These are phyloP conservation scores for Lepus europaeus DNA, from an alignment of 2,113 vertebrate species.

Conservation along the genomic window DNA sequence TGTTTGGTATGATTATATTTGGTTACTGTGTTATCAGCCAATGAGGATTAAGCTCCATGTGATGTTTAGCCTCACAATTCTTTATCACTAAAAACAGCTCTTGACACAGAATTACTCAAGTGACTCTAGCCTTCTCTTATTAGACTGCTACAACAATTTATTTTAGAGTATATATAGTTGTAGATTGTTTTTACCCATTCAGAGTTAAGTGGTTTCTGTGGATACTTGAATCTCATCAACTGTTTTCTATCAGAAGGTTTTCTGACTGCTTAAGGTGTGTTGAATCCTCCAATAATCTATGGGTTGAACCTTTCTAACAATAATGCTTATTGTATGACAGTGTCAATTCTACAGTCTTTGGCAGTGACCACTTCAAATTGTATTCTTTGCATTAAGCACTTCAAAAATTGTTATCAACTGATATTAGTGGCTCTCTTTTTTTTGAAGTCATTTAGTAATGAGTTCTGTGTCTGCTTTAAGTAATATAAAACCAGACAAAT, in stretches of 20 bases:
- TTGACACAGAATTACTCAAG: not conserved
- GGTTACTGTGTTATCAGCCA: not conserved
- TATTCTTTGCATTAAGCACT: constrained; percentile 13
- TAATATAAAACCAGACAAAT: constrained; percentile 5
- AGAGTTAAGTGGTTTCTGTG: constrained; percentile 30
- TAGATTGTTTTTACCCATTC: not conserved
- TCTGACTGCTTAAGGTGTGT: constrained; percentile 1
- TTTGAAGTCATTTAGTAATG: not conserved
- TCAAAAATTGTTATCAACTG: not conserved
- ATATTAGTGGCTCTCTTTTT: not conserved
- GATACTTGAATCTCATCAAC: not conserved
- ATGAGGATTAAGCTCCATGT: not conserved
- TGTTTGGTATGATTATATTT: constrained; percentile 19
- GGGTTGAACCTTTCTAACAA: not conserved
- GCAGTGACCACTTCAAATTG: not conserved
- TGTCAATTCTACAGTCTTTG: not conserved
- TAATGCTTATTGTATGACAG: not conserved
- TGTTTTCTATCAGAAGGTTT: constrained; percentile 7
- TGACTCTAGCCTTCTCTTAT: not conserved
- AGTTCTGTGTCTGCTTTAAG: constrained; percentile 24
- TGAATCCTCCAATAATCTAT: not conserved
- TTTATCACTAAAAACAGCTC: not conserved
- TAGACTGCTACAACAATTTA: constrained; percentile 8
- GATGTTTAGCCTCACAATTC: constrained; percentile 14
- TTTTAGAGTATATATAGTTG: not conserved